Evolutionary conservation across 2,797 vertebrate genomes (phyloP).

Genomic region (Cyprinella venusta): DNA sequence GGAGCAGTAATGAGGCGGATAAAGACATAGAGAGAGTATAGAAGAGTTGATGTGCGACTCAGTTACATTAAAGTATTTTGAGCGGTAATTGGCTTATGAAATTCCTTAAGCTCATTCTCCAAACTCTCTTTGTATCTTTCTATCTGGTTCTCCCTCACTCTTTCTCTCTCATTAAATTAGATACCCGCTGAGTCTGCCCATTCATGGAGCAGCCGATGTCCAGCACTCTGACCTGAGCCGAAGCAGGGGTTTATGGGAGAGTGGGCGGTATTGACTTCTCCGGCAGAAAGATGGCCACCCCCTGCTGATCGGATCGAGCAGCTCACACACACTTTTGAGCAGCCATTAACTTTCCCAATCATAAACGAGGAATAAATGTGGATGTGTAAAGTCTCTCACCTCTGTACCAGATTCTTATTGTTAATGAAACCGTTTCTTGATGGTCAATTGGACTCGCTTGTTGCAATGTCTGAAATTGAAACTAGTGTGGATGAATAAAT

Average conservation of each 20-base stretch:
- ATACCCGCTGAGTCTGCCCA: constrained; percentile 51
- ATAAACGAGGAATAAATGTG: not conserved
- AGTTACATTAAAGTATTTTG: constrained; percentile 36
- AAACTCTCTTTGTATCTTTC: constrained; percentile 34
- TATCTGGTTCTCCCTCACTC: constrained; percentile 45
- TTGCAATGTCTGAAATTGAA: constrained; percentile 16
- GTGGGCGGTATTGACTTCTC: constrained; percentile 52
- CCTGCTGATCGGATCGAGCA: constrained; percentile 46
- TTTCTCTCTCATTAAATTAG: constrained; percentile 63
- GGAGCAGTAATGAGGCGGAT: constrained; percentile 19
- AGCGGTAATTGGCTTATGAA: constrained; percentile 44
- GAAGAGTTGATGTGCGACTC: constrained; percentile 14
- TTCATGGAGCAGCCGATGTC: constrained; percentile 45
- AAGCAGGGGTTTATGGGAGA: constrained; percentile 59
- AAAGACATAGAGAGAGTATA: not conserved
- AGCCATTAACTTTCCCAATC: constrained; percentile 14
- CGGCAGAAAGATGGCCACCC: constrained; percentile 27
- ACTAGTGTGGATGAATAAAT: constrained; percentile 9
- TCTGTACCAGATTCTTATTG: not conserved
- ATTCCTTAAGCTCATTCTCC: constrained; percentile 35
- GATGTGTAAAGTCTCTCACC: constrained; percentile 15
- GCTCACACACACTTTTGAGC: constrained; percentile 23
- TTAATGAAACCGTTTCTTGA: constrained; percentile 20
- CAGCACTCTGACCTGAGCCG: constrained; percentile 56
- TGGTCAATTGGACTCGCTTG: constrained; percentile 19